Percentiles rank a stretch among this genome's conserved stretches.
Conservation (phyloP, 2,888 invertebrate species). For the Calameuta idolon region DNA sequence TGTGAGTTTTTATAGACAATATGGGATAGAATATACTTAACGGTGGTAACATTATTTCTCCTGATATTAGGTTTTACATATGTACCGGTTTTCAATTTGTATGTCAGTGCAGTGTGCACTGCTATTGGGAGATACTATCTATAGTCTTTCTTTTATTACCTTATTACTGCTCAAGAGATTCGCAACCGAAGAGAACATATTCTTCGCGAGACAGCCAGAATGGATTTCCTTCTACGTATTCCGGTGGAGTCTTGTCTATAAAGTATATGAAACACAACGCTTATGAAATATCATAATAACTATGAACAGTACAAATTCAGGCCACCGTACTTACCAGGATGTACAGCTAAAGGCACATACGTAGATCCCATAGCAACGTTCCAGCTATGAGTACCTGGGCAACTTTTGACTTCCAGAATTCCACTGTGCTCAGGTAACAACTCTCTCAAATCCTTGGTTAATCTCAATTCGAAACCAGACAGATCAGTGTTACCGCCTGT, state of each 20-base stretch:
- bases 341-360: constrained; percentile 62
- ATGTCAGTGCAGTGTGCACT: background rate
- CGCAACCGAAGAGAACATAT: constrained; percentile 65
- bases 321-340: constrained; percentile 51
- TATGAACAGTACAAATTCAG: background rate
- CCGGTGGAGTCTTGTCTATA: constrained; percentile 62
- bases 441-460: constrained; percentile 62
- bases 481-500: constrained; percentile 67
- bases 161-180: constrained; percentile 56
- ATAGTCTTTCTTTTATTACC: constrained; percentile 16
- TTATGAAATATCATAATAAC: background rate
- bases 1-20: constrained; percentile 46
- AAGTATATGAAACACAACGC: constrained; percentile 12
- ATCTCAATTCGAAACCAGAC: constrained; percentile 61
- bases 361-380: constrained; percentile 67
- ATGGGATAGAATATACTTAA: constrained; percentile 56
- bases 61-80: constrained; percentile 35
- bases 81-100: constrained; percentile 22
- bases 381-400: constrained; percentile 64
- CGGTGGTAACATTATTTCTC: constrained; percentile 54
- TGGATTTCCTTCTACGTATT: constrained; percentile 62
- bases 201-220: constrained; percentile 67
- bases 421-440: constrained; percentile 60
- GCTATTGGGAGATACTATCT: constrained; percentile 3
- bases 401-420: constrained; percentile 62